Base-by-base conservation (phyloP, 2,113 vertebrate genomes). In the Aphyosemion australe region DNA sequence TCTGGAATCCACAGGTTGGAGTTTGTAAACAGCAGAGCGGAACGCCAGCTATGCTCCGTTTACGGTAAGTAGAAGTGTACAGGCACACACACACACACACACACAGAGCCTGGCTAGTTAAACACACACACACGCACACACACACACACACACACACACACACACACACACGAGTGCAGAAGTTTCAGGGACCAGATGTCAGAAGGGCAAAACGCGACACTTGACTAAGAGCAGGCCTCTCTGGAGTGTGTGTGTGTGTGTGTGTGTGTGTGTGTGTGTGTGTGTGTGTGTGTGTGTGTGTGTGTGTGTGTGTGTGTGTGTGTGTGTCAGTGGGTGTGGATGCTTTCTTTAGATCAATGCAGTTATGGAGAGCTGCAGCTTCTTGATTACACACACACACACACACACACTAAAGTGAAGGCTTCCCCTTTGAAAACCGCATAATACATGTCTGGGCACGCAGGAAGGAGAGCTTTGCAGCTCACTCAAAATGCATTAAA, bases 371-470 rank as follows among this genome's bases (percentile, higher is more conserved):
- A 80, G 53, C 65, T 26, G 31, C 65, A 54, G 60, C 78, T 26
- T 69, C 83, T 78, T 57, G 57, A 82, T 78, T 60, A 49, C 61
- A 45, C 61, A 18, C 60, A 19, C 39, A 10, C 34, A 58, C 52
- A 37, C 21, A 45, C 39, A 46, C 60, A 53, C 59, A 47, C 55
- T 87, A 74, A 58, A 55, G 85, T 86, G 83, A 88, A 88, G 79
- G 80, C 81, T 88, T 84, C 82, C 87, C 84, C 85, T 85, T 82
- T 84, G 64, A 87, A 88, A 90, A 79, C 83, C 83, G 84, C 81
- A 87, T 76, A 86, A 86, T 71, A 73, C 84, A 84, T 83, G 84
- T 87, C 78, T 76, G 79, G 82, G 78, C 88, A 86, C 45, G 83
- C 69, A 81, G 53, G 21, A 67, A 61, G 57, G 61, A 69, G 75